Base-by-base conservation (phyloP, 2,888 invertebrate genomes). In the Drosophila monieri region DNA sequence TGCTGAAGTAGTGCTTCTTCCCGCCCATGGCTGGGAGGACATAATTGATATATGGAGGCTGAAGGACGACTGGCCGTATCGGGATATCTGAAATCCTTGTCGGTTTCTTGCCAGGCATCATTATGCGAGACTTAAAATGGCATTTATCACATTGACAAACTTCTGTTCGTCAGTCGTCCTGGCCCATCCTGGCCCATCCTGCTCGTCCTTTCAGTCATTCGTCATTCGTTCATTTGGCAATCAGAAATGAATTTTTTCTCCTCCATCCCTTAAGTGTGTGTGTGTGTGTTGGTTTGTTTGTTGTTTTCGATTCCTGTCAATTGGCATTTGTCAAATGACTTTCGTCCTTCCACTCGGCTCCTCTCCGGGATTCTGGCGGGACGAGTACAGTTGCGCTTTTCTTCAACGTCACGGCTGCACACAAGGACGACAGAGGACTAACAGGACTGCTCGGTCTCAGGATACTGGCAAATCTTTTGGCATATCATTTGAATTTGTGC, bases 41-140 rank as follows among this genome's bases (percentile, higher is more conserved):
- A 32, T 32, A 37, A 37, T 37, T 37, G 8, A 37, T 37, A 37
- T 37, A 14, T 41, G 18, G n/a, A n/a, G n/a, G 8, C 15, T 9
- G 3, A 3, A 4, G 39, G 18, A 46, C 27, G 12, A 14, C 3
- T 10, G 21, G 12, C 18, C 30, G 56, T 8, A 25, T 2, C n/a
- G 5, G 6, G 35, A 51, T 54, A 23, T 47, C 23, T 58, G 56
- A 10, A 18, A 37, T 57, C 12, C 21, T n/a, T 25, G 4, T 9
- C 10, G 15, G 15, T 39, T 39, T 15, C n/a, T 41, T 6, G 39
- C 39, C 39, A 41, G 39, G 23, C 61, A 52, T 62, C 76, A 70
- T 79, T 81, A 78, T 77, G 60, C 66, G 73, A 75, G 85, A 87
- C 85, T 87, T 87, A 88, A 88, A 87, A 87, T 81, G 85, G 88